phyloP scores from a whole-genome alignment of 2,797 vertebrate genomes.

The Discoglossus pictus region DNA sequence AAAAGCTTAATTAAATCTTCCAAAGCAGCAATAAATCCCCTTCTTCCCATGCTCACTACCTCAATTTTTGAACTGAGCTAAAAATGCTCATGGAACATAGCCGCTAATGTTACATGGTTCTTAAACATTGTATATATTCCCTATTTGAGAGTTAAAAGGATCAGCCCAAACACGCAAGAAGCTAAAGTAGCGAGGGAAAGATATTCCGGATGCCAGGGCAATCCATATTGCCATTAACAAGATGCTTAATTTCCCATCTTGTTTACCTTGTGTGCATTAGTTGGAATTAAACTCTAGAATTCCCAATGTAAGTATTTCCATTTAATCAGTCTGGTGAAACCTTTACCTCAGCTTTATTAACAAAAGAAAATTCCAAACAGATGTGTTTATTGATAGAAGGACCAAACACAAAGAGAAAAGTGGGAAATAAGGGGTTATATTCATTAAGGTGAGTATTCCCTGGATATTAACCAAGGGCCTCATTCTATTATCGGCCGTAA shows the following conservation, averaged over 20 bases:
- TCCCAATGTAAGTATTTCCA: conserved; percentile 7
- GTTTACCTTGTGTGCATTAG: background rate
- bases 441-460: no score
- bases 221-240: conserved; percentile 46
- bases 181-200: conserved; percentile 8
- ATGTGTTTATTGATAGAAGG: conserved; percentile 2
- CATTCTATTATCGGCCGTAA: no score
- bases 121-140: no score
- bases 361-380: conserved; percentile 12
- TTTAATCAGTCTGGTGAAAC: conserved; percentile 19
- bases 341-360: conserved; percentile 30
- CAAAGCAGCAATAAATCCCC: no score
- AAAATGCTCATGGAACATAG: no score
- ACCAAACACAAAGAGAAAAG: no score
- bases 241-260: conserved; percentile 12
- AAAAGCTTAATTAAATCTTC: no score
- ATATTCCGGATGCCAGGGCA: conserved; percentile 24
- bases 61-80: no score
- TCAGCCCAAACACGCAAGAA: conserved; percentile 6
- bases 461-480: no score
- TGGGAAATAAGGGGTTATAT: no score
- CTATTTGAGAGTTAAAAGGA: conserved; percentile 8
- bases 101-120: no score
- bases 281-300: conserved; percentile 20
- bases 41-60: no score